phyloP scores from a whole-genome alignment of 2,888 invertebrate species.

The Dimorphilus gyrociliatus region DNA sequence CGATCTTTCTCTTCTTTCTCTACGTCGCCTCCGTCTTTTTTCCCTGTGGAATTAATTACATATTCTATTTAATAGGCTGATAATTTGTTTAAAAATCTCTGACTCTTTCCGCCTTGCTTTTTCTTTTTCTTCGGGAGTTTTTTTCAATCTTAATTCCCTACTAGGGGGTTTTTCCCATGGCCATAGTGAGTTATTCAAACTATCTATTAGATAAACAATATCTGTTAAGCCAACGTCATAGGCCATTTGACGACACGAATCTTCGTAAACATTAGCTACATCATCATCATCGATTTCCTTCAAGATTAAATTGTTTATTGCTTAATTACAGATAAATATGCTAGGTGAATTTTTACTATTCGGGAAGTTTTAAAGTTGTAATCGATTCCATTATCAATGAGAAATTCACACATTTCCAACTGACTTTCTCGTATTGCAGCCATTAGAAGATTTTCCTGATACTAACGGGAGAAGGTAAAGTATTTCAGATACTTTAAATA shows the following conservation, averaged over 20 bases:
- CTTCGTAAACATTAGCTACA: constrained; percentile 11
- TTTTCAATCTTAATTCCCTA: constrained; percentile 14
- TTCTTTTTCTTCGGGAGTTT: constrained; percentile 8
- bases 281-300: constrained; percentile 6
- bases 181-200: constrained; percentile 20
- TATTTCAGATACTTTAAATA: background rate
- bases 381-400: constrained; percentile 31
- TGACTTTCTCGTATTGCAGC: constrained; percentile 23
- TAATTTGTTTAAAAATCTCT: no score
- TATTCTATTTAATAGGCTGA: no score
- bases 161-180: constrained; percentile 14
- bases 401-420: constrained; percentile 24
- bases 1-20: no score
- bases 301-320: constrained; percentile 3
- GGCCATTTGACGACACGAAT: constrained; percentile 29
- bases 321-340: no score
- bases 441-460: constrained; percentile 29
- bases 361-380: constrained; percentile 14
- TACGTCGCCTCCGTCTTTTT: no score
- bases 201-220: constrained; percentile 29
- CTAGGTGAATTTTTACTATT: constrained; percentile 15
- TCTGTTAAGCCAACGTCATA: constrained; percentile 19
- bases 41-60: no score
- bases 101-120: no score
- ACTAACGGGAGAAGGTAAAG: constrained; percentile 15